Percentiles rank a stretch among this genome's conserved stretches.
These are phyloP conservation scores for Anthopleura xanthogrammica DNA, from an alignment of 92 coral and sea anemone species.

Conservation along the genomic window DNA sequence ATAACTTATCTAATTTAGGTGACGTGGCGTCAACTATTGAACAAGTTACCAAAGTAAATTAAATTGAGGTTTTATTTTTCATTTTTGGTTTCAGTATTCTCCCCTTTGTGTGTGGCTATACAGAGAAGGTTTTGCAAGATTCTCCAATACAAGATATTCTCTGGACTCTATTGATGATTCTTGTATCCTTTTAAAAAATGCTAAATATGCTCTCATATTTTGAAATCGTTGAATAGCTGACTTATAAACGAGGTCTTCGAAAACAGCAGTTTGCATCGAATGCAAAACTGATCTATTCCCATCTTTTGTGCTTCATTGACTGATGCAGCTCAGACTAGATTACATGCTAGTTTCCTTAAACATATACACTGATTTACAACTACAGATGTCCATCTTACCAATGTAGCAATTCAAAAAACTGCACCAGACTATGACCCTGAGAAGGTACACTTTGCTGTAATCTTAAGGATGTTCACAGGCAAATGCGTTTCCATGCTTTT, in stretches of 20 bases:
- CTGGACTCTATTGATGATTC: conserved; percentile 95
- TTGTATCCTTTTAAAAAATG: conserved; percentile 63
- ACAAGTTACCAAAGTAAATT: too few species aligned
- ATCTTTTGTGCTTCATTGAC: too few species aligned
- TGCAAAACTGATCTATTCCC: too few species aligned
- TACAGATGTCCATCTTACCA: conserved; percentile 86
- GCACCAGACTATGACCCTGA: conserved; percentile 99
- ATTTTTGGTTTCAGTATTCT: conserved; percentile 46
- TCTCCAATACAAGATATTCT: conserved; percentile 94
- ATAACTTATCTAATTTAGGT: too few species aligned
- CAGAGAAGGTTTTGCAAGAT: conserved; percentile 97
- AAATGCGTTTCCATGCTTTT: too few species aligned
- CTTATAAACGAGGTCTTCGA: too few species aligned
- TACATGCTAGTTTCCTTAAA: too few species aligned
- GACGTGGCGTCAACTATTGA: too few species aligned
- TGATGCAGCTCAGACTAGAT: too few species aligned
- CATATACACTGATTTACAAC: neutral
- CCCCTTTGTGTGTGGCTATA: conserved; percentile 94
- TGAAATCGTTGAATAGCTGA: too few species aligned
- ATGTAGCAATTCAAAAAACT: conserved; percentile 99
- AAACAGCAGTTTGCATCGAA: too few species aligned
- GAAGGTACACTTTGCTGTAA: conserved; percentile 55
- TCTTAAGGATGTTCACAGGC: too few species aligned
- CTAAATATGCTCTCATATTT: neutral
- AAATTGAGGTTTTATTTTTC: neutral